Evolutionary conservation across 35 echinoderm and acorn worm genomes (phyloP).

Genomic region (Strongylocentrotus purpuratus): DNA sequence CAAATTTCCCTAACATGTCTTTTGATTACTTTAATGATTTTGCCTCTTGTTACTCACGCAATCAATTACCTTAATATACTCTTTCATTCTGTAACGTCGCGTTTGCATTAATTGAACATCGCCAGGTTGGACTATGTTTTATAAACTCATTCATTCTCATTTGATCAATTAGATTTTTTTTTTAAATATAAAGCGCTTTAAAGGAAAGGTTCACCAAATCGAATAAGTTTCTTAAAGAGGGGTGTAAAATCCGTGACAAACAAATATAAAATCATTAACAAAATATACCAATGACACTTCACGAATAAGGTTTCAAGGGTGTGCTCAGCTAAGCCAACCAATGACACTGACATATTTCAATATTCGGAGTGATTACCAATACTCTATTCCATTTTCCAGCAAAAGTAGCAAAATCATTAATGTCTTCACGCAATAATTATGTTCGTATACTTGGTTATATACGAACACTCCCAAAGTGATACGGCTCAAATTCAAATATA

Average conservation of each 20-base stretch:
- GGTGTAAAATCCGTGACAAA: background rate
- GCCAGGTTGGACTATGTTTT: background rate
- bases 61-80: background rate
- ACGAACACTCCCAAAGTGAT: too few relatives aligned
- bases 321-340: too few relatives aligned
- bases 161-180: background rate
- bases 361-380: too few relatives aligned
- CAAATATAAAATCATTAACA: too few relatives aligned
- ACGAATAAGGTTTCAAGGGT: too few relatives aligned
- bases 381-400: too few relatives aligned
- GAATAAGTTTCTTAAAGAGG: background rate
- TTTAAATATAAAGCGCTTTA: background rate
- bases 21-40: conserved; percentile 48
- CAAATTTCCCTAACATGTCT: background rate
- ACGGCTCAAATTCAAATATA: too few relatives aligned
- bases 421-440: too few relatives aligned
- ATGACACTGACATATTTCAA: too few relatives aligned
- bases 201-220: background rate
- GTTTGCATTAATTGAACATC: background rate
- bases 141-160: background rate
- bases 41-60: background rate
- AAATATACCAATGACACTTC: too few relatives aligned
- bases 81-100: background rate
- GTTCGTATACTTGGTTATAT: too few relatives aligned
- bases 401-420: too few relatives aligned